Evolutionary conservation across 92 coral and sea anemone genomes (phyloP), one percentile per base, ranked within the genome.

Genomic region (Actinostola sp.): DNA sequence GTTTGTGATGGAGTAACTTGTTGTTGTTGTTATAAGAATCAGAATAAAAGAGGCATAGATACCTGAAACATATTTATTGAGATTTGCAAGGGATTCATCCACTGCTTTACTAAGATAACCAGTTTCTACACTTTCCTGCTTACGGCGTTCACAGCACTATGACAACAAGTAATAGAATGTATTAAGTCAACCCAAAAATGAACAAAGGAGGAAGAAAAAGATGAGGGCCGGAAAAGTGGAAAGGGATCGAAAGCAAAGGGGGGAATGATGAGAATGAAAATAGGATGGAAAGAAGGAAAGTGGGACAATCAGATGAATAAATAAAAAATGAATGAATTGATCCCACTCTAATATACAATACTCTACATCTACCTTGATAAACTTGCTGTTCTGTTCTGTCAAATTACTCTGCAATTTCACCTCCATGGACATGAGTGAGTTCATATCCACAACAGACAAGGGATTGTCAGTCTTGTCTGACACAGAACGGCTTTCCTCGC

Each of bases 81-180:
- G 72, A 12, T 82, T 89, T 46, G 85, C 76, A 53, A 85, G 86
- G 0, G 93, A 76, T 44, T 94, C 98, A 36, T 88, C 78, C 12
- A 92, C 98, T 56, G 98, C 86, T 54, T 92, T 92, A 75, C 93
- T 88, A 0, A 94, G 92, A 55, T 89, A 89, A 19, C 95, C 66
- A 45, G 98, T 94, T 64, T 94, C 97, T 0, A 94, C 98, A 73
- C 93, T 94, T 62, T 94, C 98, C 76, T 94, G 98, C 61, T 94
- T 87, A 10, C 98, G 95, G 20, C 98, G 90, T 52, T 94, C 98
- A 50, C 89, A 92, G 70, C 88, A 94, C 98, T 93, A 72, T 17
- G 14, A 50, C 12, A 24, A 50, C 21, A 15, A 45, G 31, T 24
- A 55, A 59, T 36, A 4, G 42, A 4, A 36, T 4, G 6, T n/a